phyloP scores from a whole-genome alignment of 2,797 vertebrate species.

The Acanthurus leucopareius region DNA sequence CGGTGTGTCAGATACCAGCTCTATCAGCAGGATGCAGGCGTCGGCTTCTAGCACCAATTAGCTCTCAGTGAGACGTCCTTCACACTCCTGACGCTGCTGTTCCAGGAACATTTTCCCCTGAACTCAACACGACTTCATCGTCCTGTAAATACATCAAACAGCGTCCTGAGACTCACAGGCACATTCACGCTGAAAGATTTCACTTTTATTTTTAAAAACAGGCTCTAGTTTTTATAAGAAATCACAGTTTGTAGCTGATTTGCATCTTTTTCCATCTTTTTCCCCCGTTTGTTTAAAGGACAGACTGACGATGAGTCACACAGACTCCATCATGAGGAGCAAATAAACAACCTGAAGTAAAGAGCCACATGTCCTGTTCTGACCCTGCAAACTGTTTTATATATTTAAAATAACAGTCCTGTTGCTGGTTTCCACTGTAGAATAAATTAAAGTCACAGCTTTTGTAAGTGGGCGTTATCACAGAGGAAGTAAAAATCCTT shows the following conservation, averaged over 20 bases:
- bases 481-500: no score
- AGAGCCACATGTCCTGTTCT: not conserved
- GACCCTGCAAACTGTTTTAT: not conserved
- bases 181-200: no score
- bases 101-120: slow-evolving; percentile 6
- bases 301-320: no score
- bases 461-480: not conserved
- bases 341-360: not conserved
- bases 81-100: not conserved
- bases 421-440: not conserved
- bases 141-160: not conserved
- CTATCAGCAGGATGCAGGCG: slow-evolving; percentile 55
- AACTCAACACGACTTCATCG: not conserved
- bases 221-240: not conserved
- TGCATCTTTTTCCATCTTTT: no score
- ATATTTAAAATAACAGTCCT: not conserved
- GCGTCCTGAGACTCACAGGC: not conserved
- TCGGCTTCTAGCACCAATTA: slow-evolving; percentile 35
- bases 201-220: no score
- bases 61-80: slow-evolving; percentile 14
- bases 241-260: not conserved
- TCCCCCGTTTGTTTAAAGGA: no score
- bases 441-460: not conserved
- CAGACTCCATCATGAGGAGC: no score
- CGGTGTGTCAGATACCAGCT: not conserved